Conservation (phyloP, 1,140 invertebrate genomes). For the Bacillus rossius region DNA sequence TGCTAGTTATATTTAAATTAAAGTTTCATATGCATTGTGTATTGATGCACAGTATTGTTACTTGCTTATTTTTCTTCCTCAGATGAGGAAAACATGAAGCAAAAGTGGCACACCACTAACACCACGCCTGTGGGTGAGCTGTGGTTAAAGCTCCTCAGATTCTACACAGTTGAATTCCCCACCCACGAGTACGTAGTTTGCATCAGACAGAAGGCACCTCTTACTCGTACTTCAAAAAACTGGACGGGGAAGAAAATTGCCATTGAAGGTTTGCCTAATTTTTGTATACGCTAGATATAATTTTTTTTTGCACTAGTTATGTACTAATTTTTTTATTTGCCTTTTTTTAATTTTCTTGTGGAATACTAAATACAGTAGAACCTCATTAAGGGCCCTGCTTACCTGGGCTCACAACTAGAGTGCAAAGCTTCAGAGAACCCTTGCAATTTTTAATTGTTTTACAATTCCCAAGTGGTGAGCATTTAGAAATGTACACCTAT, state of each 20-base stretch:
- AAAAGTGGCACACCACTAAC: constrained; percentile 36
- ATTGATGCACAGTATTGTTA: not conserved
- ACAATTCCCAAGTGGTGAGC: too few relatives aligned
- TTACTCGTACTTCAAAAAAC: constrained; percentile 37
- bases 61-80: too few relatives aligned
- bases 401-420: too few relatives aligned
- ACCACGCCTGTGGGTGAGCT: constrained; percentile 45
- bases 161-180: constrained; percentile 43
- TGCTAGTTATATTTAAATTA: not conserved
- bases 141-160: constrained; percentile 50
- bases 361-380: too few relatives aligned
- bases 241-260: constrained; percentile 43
- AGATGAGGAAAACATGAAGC: too few relatives aligned
- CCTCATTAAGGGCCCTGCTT: too few relatives aligned
- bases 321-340: constrained; percentile 3
- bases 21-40: not conserved
- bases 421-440: too few relatives aligned
- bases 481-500: too few relatives aligned
- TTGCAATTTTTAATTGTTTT: too few relatives aligned
- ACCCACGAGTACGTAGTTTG: constrained; percentile 38
- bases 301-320: too few relatives aligned
- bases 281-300: not conserved
- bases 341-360: constrained; percentile 10
- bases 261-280: constrained; percentile 42
- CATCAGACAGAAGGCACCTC: constrained; percentile 31